Conservation (phyloP, 2,888 invertebrate species). For the Bruchidius siliquastri region DNA sequence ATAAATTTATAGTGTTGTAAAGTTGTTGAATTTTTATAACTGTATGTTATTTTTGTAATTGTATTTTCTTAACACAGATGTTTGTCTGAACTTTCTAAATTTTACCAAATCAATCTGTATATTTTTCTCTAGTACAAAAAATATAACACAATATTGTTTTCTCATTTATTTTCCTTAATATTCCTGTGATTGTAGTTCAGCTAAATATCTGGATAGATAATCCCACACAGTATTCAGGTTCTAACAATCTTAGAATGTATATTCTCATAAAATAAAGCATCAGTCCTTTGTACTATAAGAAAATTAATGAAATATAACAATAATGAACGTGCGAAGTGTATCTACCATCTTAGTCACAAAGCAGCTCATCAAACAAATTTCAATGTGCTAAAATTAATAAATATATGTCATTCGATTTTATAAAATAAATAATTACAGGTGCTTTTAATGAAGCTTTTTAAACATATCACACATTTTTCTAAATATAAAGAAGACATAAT, state of each 20-base stretch:
- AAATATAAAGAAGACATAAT: background rate
- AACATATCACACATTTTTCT: background rate
- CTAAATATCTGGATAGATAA: background rate
- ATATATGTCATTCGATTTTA: background rate
- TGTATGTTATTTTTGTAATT: constrained; percentile 18
- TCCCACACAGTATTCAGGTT: background rate
- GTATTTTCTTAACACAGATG: constrained; percentile 17
- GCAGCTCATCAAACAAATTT: background rate
- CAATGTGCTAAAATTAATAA: background rate
- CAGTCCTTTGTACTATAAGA: background rate
- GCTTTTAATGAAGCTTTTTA: background rate
- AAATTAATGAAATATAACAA: background rate
- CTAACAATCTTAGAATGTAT: background rate
- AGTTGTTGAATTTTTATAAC: constrained; percentile 1
- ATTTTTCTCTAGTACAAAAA: background rate
- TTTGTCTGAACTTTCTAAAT: constrained; percentile 11
- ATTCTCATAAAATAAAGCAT: background rate
- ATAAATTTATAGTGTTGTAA: background rate
- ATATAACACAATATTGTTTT: background rate
- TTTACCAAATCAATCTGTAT: constrained; percentile 11
- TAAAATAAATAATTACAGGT: background rate
- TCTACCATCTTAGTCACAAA: background rate
- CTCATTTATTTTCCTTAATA: background rate
- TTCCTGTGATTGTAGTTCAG: background rate
- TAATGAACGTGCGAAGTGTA: too few relatives aligned